Evolutionary conservation across 2,888 invertebrate species (phyloP), one percentile per base, ranked within the genome.

Genomic region (Eilema griseolum): DNA sequence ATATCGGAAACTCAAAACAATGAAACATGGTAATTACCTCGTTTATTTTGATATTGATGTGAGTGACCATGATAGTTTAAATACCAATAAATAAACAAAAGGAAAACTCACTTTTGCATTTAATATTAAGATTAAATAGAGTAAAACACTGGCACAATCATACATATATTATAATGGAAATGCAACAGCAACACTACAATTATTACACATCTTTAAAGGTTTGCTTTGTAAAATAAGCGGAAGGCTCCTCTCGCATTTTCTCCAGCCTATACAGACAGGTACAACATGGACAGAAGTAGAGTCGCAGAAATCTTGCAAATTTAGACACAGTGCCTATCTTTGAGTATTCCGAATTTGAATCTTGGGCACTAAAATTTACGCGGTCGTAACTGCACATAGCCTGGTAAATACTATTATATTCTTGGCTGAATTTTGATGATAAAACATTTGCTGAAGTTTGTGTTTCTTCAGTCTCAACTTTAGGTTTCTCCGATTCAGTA

Each of bases 281-380:
- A 78, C 94, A 94, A 82, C 95, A 95, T 2, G 95, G 93, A 76
- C 94, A 95, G 73, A 95, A 95, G 78, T 94, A 95, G 14, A 95
- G 79, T 2, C 94, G 90, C 52, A 95, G 78, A 82, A 95, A 94
- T 75, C 88, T 88, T 0, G 94, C 94, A 52, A 94, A 79, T 81
- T 90, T 94, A 0, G 94, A 92, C 75, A 88, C 93, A 10, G 76
- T 88, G 23, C 86, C 89, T 2, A 80, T 74, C 62, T 83, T 86
- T 2, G 87, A 86, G 61, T 78, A 84, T n/a, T 70, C 73, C 1
- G 83, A 83, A 64, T 86, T 88, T 63, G 87, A 88, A 31, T 87
- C 87, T 71, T 79, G 84, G 12, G 85, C 85, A 73, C 83, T 84
- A 2, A 80, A 64, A 28, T 79, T 80, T 23, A 79, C 76, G 14